These are phyloP conservation scores for Astreopora myriophthalma DNA, from an alignment of 64 coral and sea anemone species.

Conservation along the genomic window DNA sequence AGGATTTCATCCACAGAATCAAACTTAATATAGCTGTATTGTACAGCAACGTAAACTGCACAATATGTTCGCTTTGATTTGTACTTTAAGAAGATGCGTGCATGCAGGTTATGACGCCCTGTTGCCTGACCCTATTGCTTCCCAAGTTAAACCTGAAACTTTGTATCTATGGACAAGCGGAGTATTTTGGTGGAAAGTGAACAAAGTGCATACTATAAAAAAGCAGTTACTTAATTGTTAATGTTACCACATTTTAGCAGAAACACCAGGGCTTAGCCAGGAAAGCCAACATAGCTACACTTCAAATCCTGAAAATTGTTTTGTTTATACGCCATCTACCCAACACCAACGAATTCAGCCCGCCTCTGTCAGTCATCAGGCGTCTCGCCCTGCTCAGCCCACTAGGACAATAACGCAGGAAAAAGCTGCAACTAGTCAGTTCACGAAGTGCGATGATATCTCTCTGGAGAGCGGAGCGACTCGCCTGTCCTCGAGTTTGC, in stretches of 20 bases:
- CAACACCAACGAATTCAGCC: neutral
- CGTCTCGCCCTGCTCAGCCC: neutral
- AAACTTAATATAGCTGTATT: too few relatives aligned
- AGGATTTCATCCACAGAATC: too few relatives aligned
- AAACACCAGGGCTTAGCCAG: neutral
- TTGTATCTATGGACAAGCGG: too few relatives aligned
- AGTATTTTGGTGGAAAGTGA: neutral
- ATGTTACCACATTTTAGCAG: neutral
- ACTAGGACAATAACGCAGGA: constrained; percentile 14
- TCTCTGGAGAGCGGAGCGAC: constrained; percentile 65
- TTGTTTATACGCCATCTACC: neutral
- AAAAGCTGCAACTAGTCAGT: constrained; percentile 50
- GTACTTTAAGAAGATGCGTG: too few relatives aligned
- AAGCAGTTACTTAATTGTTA: neutral
- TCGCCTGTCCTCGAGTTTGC: constrained; percentile 31
- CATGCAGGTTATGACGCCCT: too few relatives aligned
- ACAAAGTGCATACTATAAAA: neutral
- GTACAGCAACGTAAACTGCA: too few relatives aligned
- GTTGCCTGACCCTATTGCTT: too few relatives aligned
- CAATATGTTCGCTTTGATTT: too few relatives aligned
- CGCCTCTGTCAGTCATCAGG: neutral
- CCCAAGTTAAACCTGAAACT: too few relatives aligned
- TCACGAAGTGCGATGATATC: constrained; percentile 84
- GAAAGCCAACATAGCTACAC: neutral
- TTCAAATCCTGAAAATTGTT: neutral